Base-by-base conservation (phyloP, 2,797 vertebrate genomes). In the Pipistrellus pygmaeus region DNA sequence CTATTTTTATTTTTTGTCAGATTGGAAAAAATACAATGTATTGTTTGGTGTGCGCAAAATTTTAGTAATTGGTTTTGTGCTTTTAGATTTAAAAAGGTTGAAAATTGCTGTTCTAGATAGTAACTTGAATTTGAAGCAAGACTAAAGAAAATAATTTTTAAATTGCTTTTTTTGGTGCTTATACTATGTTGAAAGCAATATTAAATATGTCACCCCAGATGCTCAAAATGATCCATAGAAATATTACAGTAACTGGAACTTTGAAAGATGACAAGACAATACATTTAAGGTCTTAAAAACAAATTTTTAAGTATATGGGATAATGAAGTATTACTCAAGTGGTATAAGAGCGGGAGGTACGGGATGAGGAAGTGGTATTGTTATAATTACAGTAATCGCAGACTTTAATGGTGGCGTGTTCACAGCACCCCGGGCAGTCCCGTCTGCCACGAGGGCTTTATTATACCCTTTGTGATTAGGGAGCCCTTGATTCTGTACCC, bases 201-300 rank as follows among this genome's bases (percentile, higher is more conserved):
- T 88, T 84, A 75, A 81, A 23, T 55, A 64, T 88, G 13, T 87
- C 57, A 84, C 3, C 55, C 4, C 15, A 84, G 76, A 81, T 11
- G 81, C 62, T 93, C 62, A 89, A 53, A 91, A 51, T 87, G 60
- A 93, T 44, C 46, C 32, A n/a, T 69, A 75, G 32, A 35, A 91
- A 8, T 71, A 57, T 69, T 90, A 80, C 2, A 85, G 27, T 78
- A 88, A 27, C 60, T 88, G 60, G 46, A 13, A 85, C 6, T 48
- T 93, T 87, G 51, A 95, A 96, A 94, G 53, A 62, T 83, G 32
- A 35, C 48, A 80, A 80, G 78, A 85, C 83, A 92, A 32, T 60
- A 30, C 17, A 76, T 66, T 64, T 85, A 69, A 89, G 66, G n/a
- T 85, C 69, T 90, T 14, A n/a, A 38, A 93, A 84, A 44, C 62